A percentile compares a stretch with the other conserved stretches of the same genome.
These are phyloP conservation scores for Prunella fulvescens DNA, from an alignment of 2,113 vertebrate genomes.

Conservation along the genomic window DNA sequence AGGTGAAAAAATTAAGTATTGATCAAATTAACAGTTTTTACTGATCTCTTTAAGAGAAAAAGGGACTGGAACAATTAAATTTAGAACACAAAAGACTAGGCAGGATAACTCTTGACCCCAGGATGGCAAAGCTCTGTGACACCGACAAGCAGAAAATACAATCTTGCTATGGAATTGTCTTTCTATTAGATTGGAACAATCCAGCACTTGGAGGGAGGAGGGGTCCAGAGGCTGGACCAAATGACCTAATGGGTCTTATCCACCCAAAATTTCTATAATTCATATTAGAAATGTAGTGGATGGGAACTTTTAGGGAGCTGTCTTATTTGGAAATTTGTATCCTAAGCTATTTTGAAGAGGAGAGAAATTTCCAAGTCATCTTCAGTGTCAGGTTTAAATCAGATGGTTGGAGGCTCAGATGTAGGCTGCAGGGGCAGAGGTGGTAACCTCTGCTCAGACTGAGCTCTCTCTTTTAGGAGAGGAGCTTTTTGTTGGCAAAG, in stretches of 20 bases:
- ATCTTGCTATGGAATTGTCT: constrained; percentile 64
- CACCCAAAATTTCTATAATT: constrained; percentile 18
- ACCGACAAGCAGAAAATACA: constrained; percentile 73
- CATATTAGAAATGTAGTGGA: not conserved
- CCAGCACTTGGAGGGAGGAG: not conserved
- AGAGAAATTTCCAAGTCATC: not conserved
- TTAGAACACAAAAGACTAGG: constrained; percentile 83
- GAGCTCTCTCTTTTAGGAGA: not conserved
- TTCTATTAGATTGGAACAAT: constrained; percentile 63
- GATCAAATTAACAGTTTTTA: constrained; percentile 99
- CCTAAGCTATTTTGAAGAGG: not conserved
- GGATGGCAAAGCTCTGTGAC: constrained; percentile 72
- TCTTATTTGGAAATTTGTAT: not conserved
- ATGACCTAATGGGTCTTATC: constrained; percentile 28
- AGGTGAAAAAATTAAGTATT: constrained; percentile 99
- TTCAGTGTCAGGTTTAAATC: not conserved
- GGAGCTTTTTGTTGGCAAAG: not conserved
- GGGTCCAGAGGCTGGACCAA: not conserved
- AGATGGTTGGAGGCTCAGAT: not conserved
- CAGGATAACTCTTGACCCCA: constrained; percentile 82
- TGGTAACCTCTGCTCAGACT: not conserved
- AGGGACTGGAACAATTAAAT: constrained; percentile 91
- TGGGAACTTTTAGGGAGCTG: not conserved
- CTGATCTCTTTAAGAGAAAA: constrained; percentile 86
- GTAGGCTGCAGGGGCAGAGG: not conserved